Base-by-base conservation (phyloP, 1,140 invertebrate species). In the Danaus plexippus region DNA sequence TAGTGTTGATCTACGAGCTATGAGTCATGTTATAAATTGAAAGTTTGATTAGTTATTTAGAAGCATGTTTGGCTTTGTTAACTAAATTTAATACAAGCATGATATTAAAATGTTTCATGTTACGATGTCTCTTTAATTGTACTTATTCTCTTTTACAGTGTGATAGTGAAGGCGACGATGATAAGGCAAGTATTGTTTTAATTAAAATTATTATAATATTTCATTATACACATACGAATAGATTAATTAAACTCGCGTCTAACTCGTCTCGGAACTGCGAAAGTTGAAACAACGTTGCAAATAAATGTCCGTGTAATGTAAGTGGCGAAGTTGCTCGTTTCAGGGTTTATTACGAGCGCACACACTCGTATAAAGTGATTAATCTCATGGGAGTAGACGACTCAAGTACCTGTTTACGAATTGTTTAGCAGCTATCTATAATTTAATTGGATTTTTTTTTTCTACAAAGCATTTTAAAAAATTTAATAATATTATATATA, bases 151-250 rank as follows among this genome's bases (percentile, higher is more conserved):
- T 88, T 73, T 94, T 93, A 64, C 90, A 94, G 93, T 94, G 93
- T 94, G 94, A 94, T 94, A 94, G 92, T 91, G 92, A 93, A 91
- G 92, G 92, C 88, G 92, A 94, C 88, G 93, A 94, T 85, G 93
- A 94, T 89, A 94, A 94, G 93, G 93, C 93, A 88, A 89, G 91
- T 83, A 54, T 56, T 66, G 63, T 67, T 66, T 60, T 74, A 65
- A 67, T 66, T 67, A 66, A 55, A 52, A 52, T 66, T 59, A 51
- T 59, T 32, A 18, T 54, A 12, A 22, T 54, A 42, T 52, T 46
- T 53, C 45, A 42, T 41, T 46, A 47, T 11, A 47, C 52, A 54
- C 65, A 67, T 69, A 66, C 61, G 62, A 61, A 67, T 72, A 70
- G 77, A 81, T 77, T 80, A 77, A 81, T 80, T 81, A 77, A 75